A percentile compares a stretch with the other conserved stretches of the same genome.
Conservation (phyloP, 2,888 invertebrate species). For the Hyposoter dolosus region DNA sequence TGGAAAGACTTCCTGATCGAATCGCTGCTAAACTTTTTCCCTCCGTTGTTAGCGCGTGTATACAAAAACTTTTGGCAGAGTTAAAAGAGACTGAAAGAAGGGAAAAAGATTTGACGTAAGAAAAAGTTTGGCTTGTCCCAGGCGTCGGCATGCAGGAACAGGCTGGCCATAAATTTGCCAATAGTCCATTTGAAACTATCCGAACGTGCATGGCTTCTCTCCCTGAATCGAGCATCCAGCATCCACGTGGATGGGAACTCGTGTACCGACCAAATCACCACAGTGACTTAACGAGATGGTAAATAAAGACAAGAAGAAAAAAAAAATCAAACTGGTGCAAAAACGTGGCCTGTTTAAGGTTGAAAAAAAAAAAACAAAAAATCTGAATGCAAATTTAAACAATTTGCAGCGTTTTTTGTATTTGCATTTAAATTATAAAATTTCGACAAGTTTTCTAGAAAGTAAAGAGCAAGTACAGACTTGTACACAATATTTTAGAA, state of each 20-base stretch:
- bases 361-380: neutral
- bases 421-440: too few species aligned
- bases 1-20: constrained; percentile 14
- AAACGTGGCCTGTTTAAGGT: neutral
- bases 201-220: constrained; percentile 3
- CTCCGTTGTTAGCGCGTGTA: neutral
- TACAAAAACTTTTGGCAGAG: constrained; percentile 39
- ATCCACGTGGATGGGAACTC: neutral
- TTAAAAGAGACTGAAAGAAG: constrained; percentile 41
- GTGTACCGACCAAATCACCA: constrained; percentile 48
- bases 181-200: constrained; percentile 21
- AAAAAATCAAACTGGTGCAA: constrained; percentile 23
- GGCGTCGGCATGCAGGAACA: constrained; percentile 27
- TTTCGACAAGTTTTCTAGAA: too few species aligned
- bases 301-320: constrained; percentile 38
- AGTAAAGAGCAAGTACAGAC: too few species aligned
- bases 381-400: neutral
- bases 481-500: too few species aligned
- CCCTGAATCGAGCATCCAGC: too few species aligned
- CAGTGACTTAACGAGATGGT: constrained; percentile 60
- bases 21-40: constrained; percentile 16
- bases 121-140: constrained; percentile 52
- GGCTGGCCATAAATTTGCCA: constrained; percentile 50
- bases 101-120: constrained; percentile 23
- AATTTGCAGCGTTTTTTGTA: too few species aligned